Evolutionary conservation across 1,140 invertebrate species (phyloP).

Genomic region (Oscheius sp.): DNA sequence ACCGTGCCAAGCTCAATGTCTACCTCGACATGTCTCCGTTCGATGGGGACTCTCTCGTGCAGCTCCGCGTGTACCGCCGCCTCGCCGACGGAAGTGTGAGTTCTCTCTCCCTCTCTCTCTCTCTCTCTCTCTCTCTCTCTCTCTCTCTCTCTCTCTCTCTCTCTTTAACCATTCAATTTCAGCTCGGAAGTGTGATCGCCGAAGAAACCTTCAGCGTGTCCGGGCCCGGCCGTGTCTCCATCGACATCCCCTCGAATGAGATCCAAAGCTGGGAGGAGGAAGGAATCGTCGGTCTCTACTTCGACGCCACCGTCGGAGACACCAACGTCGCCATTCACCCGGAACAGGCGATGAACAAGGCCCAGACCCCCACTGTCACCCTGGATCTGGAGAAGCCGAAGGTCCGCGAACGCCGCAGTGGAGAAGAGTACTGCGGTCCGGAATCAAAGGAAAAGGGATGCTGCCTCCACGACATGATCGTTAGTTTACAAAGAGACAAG

Average conservation of each 20-base stretch:
- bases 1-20: neutral
- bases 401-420: neutral
- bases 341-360: neutral
- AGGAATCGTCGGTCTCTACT: neutral
- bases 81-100: neutral
- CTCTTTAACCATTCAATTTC: too few relatives aligned
- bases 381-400: neutral
- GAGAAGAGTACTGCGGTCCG: neutral
- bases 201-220: neutral
- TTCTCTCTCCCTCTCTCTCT: too few relatives aligned
- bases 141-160: too few relatives aligned
- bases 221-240: neutral
- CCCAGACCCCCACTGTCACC: neutral
- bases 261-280: neutral
- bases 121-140: too few relatives aligned
- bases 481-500: neutral
- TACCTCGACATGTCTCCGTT: neutral
- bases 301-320: neutral
- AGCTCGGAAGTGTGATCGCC: neutral
- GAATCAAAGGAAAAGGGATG: neutral
- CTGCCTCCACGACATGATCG: constrained; percentile 26
- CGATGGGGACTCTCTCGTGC: neutral
- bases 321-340: neutral
- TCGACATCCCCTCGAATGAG: neutral
- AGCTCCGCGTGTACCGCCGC: neutral